phyloP scores from a whole-genome alignment of 1,140 invertebrate genomes.

The Drosophila navojoa region DNA sequence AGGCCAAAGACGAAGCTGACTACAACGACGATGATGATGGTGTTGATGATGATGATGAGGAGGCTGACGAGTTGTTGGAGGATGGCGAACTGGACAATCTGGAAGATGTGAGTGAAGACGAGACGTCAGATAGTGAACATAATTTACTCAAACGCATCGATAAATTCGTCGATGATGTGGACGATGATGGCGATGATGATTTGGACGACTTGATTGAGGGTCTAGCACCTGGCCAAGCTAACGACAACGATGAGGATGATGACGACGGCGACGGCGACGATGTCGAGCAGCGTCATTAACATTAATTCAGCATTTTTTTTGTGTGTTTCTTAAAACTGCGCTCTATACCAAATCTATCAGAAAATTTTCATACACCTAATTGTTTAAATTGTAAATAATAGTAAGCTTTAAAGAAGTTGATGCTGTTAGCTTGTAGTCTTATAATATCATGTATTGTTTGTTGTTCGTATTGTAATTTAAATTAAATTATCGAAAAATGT shows the following conservation, averaged over 20 bases:
- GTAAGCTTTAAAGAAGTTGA: constrained; percentile 65
- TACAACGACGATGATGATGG: constrained; percentile 12
- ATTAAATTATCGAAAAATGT: constrained; percentile 53
- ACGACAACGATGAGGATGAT: constrained; percentile 26
- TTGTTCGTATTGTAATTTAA: constrained; percentile 67
- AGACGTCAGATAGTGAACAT: constrained; percentile 49
- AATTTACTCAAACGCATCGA: constrained; percentile 79
- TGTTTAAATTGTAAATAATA: constrained; percentile 64
- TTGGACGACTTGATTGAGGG: constrained; percentile 68
- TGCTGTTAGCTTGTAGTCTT: constrained; percentile 47
- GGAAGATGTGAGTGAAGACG: constrained; percentile 21
- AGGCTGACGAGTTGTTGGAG: background rate
- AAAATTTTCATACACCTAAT: constrained; percentile 66
- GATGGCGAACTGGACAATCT: constrained; percentile 30
- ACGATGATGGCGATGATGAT: constrained; percentile 65
- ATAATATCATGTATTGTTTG: constrained; percentile 42
- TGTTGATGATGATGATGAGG: constrained; percentile 29
- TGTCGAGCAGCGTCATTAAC: constrained; percentile 42
- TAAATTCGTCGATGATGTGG: constrained; percentile 69
- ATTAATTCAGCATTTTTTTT: constrained; percentile 39
- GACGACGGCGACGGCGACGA: constrained; percentile 19
- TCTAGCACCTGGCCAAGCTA: constrained; percentile 33
- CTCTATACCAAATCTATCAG: constrained; percentile 82
- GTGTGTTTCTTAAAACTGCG: constrained; percentile 57
- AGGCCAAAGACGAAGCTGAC: constrained; percentile 29